These are phyloP conservation scores for Loris lydekkerianus DNA, from an alignment of 2,797 vertebrate genomes.

Conservation along the genomic window DNA sequence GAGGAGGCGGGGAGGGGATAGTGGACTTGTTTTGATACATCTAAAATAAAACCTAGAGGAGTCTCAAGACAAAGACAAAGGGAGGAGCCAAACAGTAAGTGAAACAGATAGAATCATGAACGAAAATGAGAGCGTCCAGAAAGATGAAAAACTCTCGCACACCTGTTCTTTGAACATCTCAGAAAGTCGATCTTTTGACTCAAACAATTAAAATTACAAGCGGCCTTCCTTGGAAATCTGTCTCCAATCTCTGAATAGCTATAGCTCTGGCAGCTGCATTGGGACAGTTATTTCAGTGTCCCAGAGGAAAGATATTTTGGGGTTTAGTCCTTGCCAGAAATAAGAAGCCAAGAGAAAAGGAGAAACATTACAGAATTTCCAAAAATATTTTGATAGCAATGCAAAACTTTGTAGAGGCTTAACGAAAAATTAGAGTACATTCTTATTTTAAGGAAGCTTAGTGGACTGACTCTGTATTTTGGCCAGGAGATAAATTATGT, in stretches of 20 bases:
- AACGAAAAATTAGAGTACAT: slow-evolving; percentile 68
- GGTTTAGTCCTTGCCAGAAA: slow-evolving; percentile 82
- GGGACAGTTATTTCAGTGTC: slow-evolving; percentile 80
- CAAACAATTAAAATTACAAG: slow-evolving; percentile 58
- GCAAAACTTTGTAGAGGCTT: slow-evolving; percentile 73
- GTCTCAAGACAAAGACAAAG: slow-evolving; percentile 57
- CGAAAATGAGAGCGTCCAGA: slow-evolving; percentile 67
- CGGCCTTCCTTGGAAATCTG: slow-evolving; percentile 70
- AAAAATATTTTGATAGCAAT: slow-evolving; percentile 83
- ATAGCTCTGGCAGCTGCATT: slow-evolving; percentile 74
- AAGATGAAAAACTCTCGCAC: neutral
- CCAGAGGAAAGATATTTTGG: slow-evolving; percentile 82
- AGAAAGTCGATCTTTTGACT: slow-evolving; percentile 57
- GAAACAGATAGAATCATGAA: slow-evolving; percentile 70
- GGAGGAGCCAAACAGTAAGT: slow-evolving; percentile 74
- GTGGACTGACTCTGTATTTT: slow-evolving; percentile 38
- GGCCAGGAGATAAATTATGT: neutral
- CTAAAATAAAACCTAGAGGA: slow-evolving; percentile 75
- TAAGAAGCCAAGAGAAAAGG: slow-evolving; percentile 77
- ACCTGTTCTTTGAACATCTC: slow-evolving; percentile 57
- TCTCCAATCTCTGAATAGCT: slow-evolving; percentile 70
- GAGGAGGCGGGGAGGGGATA: neutral
- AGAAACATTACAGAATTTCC: slow-evolving; percentile 82
- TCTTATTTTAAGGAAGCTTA: slow-evolving; percentile 53
- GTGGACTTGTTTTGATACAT: slow-evolving; percentile 22